Evolutionary conservation across 2,797 vertebrate species (phyloP).

Genomic region (Clangula hyemalis): DNA sequence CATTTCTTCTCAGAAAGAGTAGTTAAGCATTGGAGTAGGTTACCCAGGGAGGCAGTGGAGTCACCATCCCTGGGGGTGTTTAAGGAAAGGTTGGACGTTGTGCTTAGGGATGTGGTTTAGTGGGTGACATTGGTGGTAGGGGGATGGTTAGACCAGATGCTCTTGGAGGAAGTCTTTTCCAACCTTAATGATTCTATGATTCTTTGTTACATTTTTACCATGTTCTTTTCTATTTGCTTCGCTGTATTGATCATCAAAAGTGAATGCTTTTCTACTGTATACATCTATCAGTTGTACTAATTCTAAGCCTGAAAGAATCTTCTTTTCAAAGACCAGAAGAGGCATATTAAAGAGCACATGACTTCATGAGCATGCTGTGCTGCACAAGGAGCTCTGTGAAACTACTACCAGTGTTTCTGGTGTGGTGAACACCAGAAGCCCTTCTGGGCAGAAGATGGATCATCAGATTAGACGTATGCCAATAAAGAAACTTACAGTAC

Average conservation of each 20-base stretch:
- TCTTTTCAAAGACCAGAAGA: background rate
- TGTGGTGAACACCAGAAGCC: background rate
- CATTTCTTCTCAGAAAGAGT: no score
- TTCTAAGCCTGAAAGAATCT: background rate
- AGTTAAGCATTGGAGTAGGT: no score
- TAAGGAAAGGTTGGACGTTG: no score
- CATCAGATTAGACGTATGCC: background rate
- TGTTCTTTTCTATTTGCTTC: background rate
- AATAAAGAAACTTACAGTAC: background rate
- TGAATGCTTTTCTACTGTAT: background rate
- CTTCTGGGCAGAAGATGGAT: background rate
- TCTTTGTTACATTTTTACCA: background rate
- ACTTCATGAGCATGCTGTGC: accelerated
- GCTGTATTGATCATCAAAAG: background rate
- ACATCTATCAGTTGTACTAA: background rate
- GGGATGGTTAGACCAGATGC: no score
- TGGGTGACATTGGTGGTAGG: no score
- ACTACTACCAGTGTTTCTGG: background rate
- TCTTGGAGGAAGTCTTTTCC: no score
- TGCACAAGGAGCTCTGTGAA: background rate
- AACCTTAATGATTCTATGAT: background rate
- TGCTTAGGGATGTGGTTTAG: no score
- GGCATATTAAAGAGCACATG: accelerated
- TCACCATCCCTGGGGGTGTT: no score
- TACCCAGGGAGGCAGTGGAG: no score